phyloP scores from a whole-genome alignment of 2,797 vertebrate species.

The Melanotaenia nigrans region DNA sequence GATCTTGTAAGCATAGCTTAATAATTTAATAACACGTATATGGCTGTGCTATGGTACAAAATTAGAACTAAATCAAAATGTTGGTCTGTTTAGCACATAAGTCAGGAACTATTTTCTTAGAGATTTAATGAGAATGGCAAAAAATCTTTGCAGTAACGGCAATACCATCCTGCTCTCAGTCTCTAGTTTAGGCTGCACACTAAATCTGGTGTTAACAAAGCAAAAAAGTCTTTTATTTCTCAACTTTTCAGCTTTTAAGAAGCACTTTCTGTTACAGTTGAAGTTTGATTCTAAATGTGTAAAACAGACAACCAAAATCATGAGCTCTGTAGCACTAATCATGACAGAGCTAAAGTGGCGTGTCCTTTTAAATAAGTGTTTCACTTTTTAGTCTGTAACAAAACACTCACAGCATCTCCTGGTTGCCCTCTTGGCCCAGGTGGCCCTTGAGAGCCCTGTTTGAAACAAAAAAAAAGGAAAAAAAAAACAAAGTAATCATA shows the following conservation, averaged over 20 bases:
- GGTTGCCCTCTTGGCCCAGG: constrained; percentile 92
- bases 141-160: neutral
- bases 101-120: neutral
- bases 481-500: constrained; percentile 8
- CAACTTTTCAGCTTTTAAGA: neutral
- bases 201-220: neutral
- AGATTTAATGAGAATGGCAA: neutral
- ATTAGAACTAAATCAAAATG: neutral
- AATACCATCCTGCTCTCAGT: neutral
- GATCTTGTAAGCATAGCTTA: neutral
- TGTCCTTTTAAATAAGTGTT: neutral
- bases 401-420: constrained; percentile 89
- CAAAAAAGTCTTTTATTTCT: neutral
- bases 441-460: constrained; percentile 93
- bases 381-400: constrained; percentile 4
- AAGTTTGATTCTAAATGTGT: neutral
- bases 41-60: neutral
- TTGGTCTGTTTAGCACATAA: neutral
- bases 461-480: neutral
- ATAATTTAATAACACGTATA: neutral
- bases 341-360: neutral
- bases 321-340: neutral
- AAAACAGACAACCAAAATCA: neutral
- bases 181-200: neutral
- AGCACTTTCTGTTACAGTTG: neutral